These are phyloP conservation scores for Burhinus oedicnemus DNA, from an alignment of 2,113 vertebrate genomes.

Conservation along the genomic window DNA sequence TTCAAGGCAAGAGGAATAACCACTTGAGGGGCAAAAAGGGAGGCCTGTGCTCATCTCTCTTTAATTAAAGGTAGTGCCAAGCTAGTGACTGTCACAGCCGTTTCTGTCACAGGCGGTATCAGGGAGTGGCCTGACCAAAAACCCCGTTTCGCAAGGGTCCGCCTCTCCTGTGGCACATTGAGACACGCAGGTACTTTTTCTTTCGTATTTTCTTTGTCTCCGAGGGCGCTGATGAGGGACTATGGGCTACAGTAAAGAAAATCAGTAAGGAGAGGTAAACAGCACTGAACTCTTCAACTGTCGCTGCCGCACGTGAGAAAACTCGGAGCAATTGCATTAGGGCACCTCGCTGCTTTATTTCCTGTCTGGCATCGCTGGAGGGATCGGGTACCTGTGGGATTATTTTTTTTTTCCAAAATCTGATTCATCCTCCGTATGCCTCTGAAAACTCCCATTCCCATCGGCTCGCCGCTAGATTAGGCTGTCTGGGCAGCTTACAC, in stretches of 20 bases:
- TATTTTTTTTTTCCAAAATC: neutral
- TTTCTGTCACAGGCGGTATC: neutral
- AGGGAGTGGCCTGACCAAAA: neutral
- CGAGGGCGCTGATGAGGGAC: neutral
- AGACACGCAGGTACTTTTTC: neutral
- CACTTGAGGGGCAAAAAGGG: neutral
- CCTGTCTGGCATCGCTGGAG: neutral
- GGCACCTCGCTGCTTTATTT: slow-evolving; percentile 10
- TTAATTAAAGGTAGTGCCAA: neutral
- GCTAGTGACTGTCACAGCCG: neutral
- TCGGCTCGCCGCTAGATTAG: neutral
- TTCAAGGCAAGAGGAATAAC: neutral
- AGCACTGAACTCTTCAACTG: neutral
- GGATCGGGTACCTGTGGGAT: neutral
- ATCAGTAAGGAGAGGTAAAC: neutral
- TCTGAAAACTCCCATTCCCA: slow-evolving; percentile 16
- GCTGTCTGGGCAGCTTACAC: slow-evolving; percentile 41
- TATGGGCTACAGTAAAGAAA: neutral
- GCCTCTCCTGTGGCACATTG: fast-evolving
- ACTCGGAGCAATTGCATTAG: neutral
- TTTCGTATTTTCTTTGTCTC: neutral
- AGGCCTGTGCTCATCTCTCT: neutral
- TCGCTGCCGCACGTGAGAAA: neutral
- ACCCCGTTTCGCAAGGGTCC: fast-evolving
- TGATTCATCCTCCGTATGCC: neutral